Conservation (phyloP, 2,113 vertebrate genomes). For the Phaethon lepturus region DNA sequence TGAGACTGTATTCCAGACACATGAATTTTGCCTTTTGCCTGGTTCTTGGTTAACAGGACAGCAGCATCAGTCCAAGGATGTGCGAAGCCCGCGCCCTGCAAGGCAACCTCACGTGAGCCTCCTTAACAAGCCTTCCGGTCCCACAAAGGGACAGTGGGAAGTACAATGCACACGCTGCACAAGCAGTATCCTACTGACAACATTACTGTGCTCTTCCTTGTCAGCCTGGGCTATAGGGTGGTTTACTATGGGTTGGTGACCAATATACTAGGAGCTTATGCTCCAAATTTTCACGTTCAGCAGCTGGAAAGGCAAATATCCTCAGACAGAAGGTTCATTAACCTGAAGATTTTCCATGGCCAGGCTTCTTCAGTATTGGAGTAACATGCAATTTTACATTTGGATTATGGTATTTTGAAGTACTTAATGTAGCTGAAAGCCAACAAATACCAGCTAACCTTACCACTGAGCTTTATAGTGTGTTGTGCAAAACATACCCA, state of each 20-base stretch:
- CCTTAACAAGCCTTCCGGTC: not conserved
- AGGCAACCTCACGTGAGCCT: not conserved
- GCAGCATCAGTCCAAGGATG: not conserved
- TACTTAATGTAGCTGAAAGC: conserved; percentile 28
- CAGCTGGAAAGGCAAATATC: conserved; percentile 69
- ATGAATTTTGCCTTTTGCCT: not conserved
- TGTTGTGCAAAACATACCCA: not conserved
- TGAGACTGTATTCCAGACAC: not conserved
- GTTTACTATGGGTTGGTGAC: conserved; percentile 7
- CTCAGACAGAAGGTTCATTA: conserved; percentile 43
- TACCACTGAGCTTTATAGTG: not conserved
- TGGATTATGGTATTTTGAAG: not conserved
- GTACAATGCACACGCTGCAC: not conserved
- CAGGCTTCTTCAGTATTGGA: conserved; percentile 1
- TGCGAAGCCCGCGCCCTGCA: not conserved
- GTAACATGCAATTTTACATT: conserved; percentile 43
- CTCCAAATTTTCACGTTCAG: conserved; percentile 36
- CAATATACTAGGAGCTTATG: conserved; percentile 42
- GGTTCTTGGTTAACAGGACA: accelerated
- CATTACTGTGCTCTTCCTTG: not conserved
- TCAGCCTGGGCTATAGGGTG: not conserved
- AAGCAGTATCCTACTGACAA: not conserved
- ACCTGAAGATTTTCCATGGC: conserved; percentile 40
- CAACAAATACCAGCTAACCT: conserved; percentile 4
- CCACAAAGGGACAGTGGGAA: too few species aligned